Evolutionary conservation across 2,888 invertebrate genomes (phyloP).

Genomic region (Amphipoea oculea): DNA sequence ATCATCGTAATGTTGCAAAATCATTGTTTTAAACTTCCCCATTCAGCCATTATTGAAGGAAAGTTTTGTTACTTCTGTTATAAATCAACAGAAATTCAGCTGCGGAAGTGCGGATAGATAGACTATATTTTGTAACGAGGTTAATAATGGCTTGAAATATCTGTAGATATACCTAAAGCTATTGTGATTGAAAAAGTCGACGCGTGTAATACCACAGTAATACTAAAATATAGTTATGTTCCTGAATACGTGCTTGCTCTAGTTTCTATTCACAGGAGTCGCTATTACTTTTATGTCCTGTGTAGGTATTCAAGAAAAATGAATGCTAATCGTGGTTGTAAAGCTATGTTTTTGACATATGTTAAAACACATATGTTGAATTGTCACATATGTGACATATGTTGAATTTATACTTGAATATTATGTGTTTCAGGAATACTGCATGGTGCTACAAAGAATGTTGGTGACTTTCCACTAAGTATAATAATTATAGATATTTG

Average conservation of each 20-base stretch:
- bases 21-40: constrained; percentile 76
- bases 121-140: constrained; percentile 38
- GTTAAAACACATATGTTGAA: too few relatives aligned
- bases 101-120: constrained; percentile 2
- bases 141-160: constrained; percentile 29
- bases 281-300: constrained; percentile 22
- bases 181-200: constrained; percentile 28
- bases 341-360: neutral
- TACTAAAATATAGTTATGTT: constrained; percentile 17
- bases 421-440: neutral
- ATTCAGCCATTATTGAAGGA: constrained; percentile 58
- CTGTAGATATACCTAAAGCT: constrained; percentile 4
- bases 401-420: too few relatives aligned
- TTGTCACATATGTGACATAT: too few relatives aligned
- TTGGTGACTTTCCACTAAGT: neutral
- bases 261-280: constrained; percentile 14
- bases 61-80: constrained; percentile 57
- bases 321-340: neutral
- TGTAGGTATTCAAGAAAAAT: constrained; percentile 5
- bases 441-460: neutral
- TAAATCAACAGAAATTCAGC: constrained; percentile 54
- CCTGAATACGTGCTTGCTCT: constrained; percentile 20
- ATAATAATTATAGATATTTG: neutral
- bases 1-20: constrained; percentile 73
- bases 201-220: neutral